These are phyloP conservation scores for Drosophila leonis DNA, from an alignment of 2,888 invertebrate genomes.

Conservation along the genomic window DNA sequence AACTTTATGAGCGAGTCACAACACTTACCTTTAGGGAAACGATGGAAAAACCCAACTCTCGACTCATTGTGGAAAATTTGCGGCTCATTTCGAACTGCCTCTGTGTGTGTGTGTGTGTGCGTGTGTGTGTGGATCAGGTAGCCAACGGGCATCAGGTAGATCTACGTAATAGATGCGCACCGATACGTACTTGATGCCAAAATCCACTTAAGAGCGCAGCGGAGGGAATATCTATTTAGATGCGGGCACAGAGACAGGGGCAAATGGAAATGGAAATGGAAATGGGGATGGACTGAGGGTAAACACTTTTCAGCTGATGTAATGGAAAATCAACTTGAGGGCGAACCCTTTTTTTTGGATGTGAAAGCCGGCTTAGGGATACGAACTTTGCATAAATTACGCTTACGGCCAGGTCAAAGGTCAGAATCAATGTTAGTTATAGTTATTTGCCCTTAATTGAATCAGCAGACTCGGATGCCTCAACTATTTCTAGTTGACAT, in stretches of 20 bases:
- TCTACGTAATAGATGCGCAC: slow-evolving; percentile 8
- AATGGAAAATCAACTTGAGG: slow-evolving; percentile 69
- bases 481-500: slow-evolving; percentile 1
- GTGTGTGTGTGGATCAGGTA: slow-evolving; percentile 41
- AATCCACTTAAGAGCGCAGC: slow-evolving; percentile 47
- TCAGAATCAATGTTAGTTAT: slow-evolving; percentile 32
- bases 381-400: slow-evolving; percentile 55
- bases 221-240: slow-evolving; percentile 1
- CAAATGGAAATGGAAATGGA: slow-evolving; percentile 4
- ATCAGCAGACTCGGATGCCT: slow-evolving; percentile 34
- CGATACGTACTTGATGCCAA: slow-evolving; percentile 42
- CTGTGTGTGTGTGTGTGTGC: not conserved
- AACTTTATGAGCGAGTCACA: slow-evolving; percentile 42
- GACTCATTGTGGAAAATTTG: slow-evolving; percentile 78
- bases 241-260: not conserved
- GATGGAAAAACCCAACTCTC: slow-evolving; percentile 61
- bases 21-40: slow-evolving; percentile 33
- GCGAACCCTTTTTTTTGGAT: slow-evolving; percentile 23
- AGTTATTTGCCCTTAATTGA: slow-evolving; percentile 57
- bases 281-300: slow-evolving; percentile 28
- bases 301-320: slow-evolving; percentile 66
- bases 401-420: slow-evolving; percentile 9
- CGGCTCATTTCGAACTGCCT: slow-evolving; percentile 57
- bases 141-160: slow-evolving; percentile 41
- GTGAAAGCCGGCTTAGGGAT: not conserved